A percentile compares a stretch with the other conserved stretches of the same genome.
phyloP scores from a whole-genome alignment of 2,888 invertebrate genomes.

The Dendrolimus pini region DNA sequence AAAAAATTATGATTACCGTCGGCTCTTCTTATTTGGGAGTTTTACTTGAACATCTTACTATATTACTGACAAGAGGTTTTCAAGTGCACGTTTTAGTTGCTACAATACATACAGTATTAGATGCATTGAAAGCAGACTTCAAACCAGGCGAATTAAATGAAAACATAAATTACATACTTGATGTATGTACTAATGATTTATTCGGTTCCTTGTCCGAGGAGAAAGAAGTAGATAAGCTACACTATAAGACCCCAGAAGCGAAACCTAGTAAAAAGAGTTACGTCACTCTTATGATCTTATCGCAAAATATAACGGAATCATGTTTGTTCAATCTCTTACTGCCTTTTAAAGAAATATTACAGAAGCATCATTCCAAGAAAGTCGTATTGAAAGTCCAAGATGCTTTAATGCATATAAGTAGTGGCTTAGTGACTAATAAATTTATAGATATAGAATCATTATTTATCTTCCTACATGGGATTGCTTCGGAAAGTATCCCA shows the following conservation, averaged over 20 bases:
- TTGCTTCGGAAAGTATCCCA: constrained; percentile 88
- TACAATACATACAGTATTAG: constrained; percentile 90
- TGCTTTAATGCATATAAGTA: constrained; percentile 85
- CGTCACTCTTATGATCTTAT: constrained; percentile 88
- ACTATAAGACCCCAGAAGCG: constrained; percentile 87
- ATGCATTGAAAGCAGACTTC: constrained; percentile 82
- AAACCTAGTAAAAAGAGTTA: constrained; percentile 90
- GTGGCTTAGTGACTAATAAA: constrained; percentile 89
- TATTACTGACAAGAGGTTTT: constrained; percentile 90
- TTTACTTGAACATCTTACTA: constrained; percentile 87
- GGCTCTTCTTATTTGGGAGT: constrained; percentile 88
- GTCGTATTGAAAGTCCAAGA: constrained; percentile 87
- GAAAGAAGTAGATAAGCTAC: constrained; percentile 91
- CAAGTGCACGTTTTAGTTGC: constrained; percentile 95
- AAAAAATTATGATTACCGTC: constrained; percentile 90
- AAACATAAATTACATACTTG: constrained; percentile 84
- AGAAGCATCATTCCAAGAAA: constrained; percentile 87
- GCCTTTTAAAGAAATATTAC: constrained; percentile 88
- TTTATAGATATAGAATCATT: constrained; percentile 84
- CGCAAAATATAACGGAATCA: constrained; percentile 85
- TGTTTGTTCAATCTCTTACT: constrained; percentile 85
- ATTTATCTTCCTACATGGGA: constrained; percentile 88
- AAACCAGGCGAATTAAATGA: constrained; percentile 87
- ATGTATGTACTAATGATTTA: constrained; percentile 91
- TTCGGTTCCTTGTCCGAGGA: constrained; percentile 94